Base-by-base conservation (phyloP, 1,140 invertebrate species). In the Anthonomus grandis region DNA sequence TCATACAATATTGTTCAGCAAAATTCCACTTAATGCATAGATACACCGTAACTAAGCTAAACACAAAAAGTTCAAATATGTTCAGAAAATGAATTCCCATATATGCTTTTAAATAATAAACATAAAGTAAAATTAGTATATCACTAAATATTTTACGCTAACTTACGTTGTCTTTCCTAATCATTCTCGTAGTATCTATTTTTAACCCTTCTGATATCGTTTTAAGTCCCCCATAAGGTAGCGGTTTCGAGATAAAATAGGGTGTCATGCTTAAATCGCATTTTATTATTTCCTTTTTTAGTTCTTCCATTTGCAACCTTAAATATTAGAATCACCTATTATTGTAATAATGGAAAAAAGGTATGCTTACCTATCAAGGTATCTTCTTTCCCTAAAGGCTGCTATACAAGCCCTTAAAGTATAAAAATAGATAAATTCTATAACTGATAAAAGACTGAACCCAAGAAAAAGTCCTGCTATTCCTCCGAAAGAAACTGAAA, bases 391-490 rank as follows among this genome's bases (percentile, higher is more conserved):
- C 36, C 50, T 73, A 36, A 78, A 76, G 4, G 79, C 74, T 70
- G 83, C 82, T 57, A 85, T 88, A 46, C 79, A 83, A 21, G 85
- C 79, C 17, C 85, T 74, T 56, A 88, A 66, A 0, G 83, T 85
- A 63, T 87, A 87, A 63, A 86, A 89, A 66, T 88, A 88, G 9
- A 86, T 70, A 5, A 89, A 74, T 70, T 90, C 86, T 0, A 88
- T 82, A 0, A 82, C 84, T 0, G 84, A 86, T 1, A 90, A 69
- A 21, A 90, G 67, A 13, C 85, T 87, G 69, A 87, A 89, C 0
- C 86, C 87, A 0, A 89, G 70, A 70, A 89, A 89, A 2, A 89
- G 75, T 6, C 87, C 86, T 5, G 86, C 86, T 49, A 89, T 87
- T 22, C 86, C 86, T 23, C 84, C 84, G 65, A 86, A 86, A 12